Conservation (phyloP, 2,113 vertebrate species). For the Equus quagga region DNA sequence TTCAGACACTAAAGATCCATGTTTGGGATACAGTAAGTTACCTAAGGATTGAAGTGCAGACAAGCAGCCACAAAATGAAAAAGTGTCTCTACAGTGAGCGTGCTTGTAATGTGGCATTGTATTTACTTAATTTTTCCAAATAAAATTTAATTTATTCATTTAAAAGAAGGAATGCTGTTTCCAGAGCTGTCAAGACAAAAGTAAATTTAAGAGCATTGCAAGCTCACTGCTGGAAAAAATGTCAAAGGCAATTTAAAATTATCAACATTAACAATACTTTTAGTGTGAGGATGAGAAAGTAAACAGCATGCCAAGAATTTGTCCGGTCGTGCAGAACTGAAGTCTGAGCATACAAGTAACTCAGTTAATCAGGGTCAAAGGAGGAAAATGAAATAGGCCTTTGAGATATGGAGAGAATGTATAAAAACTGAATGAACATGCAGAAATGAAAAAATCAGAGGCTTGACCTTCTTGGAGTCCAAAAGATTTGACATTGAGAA, state of each 20-base stretch:
- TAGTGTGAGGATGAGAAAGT: constrained; percentile 70
- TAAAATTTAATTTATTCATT: constrained; percentile 36
- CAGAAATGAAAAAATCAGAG: neutral
- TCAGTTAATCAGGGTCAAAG: constrained; percentile 67
- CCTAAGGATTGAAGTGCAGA: neutral
- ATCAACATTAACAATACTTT: constrained; percentile 57
- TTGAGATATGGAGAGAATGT: constrained; percentile 23
- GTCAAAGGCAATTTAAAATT: constrained; percentile 74
- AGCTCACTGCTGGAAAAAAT: constrained; percentile 59
- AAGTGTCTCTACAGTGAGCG: neutral
- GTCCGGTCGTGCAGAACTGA: constrained; percentile 72
- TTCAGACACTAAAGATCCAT: neutral
- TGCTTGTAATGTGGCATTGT: neutral
- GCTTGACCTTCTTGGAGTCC: neutral
- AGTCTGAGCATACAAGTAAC: constrained; percentile 66
- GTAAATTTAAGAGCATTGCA: constrained; percentile 59
- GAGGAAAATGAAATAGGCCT: neutral
- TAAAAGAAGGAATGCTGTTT: constrained; percentile 65
- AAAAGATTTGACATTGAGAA: neutral
- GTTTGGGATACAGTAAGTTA: neutral
- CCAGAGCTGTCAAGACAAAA: constrained; percentile 25
- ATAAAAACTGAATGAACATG: neutral
- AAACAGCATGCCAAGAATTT: constrained; percentile 69
- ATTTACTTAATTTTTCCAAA: constrained; percentile 38
- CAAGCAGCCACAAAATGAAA: neutral